A percentile compares a stretch with the other conserved stretches of the same genome.
These are phyloP conservation scores for Tipula unca DNA, from an alignment of 2,888 invertebrate species.

Conservation along the genomic window DNA sequence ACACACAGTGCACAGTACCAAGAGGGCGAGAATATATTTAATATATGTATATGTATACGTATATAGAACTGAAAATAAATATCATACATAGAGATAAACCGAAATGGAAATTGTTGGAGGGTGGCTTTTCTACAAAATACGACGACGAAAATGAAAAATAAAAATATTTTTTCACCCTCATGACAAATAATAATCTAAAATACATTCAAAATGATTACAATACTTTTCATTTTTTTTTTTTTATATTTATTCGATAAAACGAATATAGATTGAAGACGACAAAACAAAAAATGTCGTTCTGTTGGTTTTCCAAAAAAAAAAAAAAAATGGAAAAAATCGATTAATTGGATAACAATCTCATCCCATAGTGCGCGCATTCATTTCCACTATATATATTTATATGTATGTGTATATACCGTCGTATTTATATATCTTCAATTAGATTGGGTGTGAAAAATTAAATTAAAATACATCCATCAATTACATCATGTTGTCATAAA, in stretches of 20 bases:
- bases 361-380: neutral
- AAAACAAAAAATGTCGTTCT: neutral
- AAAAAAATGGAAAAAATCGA: neutral
- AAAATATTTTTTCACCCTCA: neutral
- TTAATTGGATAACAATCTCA: neutral
- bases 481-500: neutral
- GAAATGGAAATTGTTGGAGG: neutral
- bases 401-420: no score
- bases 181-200: constrained; percentile 14
- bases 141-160: neutral
- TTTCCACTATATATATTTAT: no score
- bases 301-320: neutral
- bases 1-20: neutral
- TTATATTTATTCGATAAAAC: constrained; percentile 1
- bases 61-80: neutral
- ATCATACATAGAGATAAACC: neutral
- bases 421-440: neutral
- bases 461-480: constrained; percentile 14
- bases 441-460: constrained; percentile 8
- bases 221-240: neutral
- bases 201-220: constrained; percentile 14
- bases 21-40: neutral
- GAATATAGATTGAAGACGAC: constrained; percentile 14
- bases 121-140: neutral
- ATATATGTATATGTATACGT: no score